Evolutionary conservation across 2,888 invertebrate species (phyloP).

Genomic region (Tenthredo distinguenda): DNA sequence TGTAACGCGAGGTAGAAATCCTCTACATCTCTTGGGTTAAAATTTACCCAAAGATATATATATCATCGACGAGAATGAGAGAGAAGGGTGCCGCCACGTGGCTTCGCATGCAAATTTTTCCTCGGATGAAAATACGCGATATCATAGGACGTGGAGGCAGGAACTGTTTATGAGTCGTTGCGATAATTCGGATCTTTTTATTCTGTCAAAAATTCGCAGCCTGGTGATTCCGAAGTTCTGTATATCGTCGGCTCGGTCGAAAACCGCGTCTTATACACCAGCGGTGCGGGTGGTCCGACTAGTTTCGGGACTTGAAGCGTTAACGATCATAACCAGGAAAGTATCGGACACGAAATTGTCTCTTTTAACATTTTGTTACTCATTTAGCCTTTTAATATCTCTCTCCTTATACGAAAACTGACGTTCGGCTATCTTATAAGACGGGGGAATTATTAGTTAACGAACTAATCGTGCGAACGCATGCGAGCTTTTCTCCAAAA

Average conservation of each 20-base stretch:
- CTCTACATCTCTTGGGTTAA: neutral
- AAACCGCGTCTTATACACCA: neutral
- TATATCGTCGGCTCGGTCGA: neutral
- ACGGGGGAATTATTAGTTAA: neutral
- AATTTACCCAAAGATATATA: neutral
- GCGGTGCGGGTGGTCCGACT: conserved; percentile 42
- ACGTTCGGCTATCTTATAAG: conserved; percentile 1
- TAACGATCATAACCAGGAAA: conserved; percentile 32
- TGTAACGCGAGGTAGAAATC: no score
- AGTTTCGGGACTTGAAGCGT: conserved; percentile 33
- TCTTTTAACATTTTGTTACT: conserved; percentile 39
- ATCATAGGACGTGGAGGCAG: neutral
- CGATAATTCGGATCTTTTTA: neutral
- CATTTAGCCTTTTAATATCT: conserved; percentile 43
- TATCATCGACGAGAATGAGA: neutral
- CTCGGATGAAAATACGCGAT: neutral
- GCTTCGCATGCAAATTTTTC: neutral
- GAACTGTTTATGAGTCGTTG: neutral
- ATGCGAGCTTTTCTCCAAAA: neutral
- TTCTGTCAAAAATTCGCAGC: neutral
- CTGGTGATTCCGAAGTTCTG: neutral
- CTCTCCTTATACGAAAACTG: conserved; percentile 25
- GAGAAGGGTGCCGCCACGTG: neutral
- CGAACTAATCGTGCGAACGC: neutral
- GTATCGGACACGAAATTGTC: conserved; percentile 39